A percentile compares a stretch with the other conserved stretches of the same genome.
These are phyloP conservation scores for Piaya cayana DNA, from an alignment of 2,113 vertebrate species.

Conservation along the genomic window DNA sequence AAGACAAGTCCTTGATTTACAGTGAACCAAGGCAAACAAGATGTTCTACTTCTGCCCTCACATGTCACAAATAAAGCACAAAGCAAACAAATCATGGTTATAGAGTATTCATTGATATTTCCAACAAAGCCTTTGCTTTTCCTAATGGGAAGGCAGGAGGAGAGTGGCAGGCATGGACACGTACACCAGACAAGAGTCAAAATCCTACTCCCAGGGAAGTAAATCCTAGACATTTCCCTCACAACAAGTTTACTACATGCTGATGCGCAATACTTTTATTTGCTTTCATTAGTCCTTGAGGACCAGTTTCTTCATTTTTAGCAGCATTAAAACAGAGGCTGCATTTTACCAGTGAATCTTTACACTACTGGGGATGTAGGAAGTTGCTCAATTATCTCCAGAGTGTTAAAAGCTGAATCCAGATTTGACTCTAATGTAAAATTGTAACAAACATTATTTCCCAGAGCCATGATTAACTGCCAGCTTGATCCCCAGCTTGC, in stretches of 20 bases:
- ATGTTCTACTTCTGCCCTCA: background rate
- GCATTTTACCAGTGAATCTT: slow-evolving; percentile 10
- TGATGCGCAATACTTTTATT: background rate
- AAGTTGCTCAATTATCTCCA: slow-evolving; percentile 26
- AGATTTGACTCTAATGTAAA: background rate
- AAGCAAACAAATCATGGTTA: background rate
- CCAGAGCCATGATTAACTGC: background rate
- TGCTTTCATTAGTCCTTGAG: slow-evolving; percentile 51
- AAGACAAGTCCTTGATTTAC: background rate
- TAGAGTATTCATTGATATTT: background rate
- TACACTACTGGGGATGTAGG: background rate
- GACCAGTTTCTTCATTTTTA: slow-evolving; percentile 57
- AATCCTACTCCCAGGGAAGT: background rate
- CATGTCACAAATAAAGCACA: background rate
- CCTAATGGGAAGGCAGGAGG: background rate
- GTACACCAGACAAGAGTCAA: background rate
- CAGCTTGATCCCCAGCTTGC: background rate
- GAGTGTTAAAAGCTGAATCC: background rate
- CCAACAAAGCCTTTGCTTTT: background rate
- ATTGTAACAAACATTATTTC: background rate
- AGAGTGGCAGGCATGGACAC: background rate
- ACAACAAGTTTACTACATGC: slow-evolving; percentile 15
- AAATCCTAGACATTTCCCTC: slow-evolving; percentile 12
- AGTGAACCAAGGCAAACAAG: background rate
- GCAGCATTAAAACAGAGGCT: slow-evolving; percentile 34